Evolutionary conservation across 2,113 vertebrate species (phyloP).

Genomic region (Fukomys damarensis): DNA sequence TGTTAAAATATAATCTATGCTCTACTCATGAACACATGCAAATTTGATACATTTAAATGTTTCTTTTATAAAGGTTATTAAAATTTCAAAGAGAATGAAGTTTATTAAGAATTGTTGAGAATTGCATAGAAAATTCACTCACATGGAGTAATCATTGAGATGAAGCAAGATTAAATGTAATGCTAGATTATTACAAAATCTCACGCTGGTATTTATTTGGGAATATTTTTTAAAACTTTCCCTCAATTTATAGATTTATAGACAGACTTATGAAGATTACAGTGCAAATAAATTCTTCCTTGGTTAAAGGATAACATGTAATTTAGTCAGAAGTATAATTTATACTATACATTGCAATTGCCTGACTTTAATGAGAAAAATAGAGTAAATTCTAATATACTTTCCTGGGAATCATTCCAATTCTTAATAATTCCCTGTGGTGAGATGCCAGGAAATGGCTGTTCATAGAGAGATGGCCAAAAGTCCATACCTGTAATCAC

Average conservation of each 20-base stretch:
- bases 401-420: constrained; percentile 79
- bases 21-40: not conserved
- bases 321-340: constrained; percentile 78
- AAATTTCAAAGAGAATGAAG: constrained; percentile 64
- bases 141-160: not conserved
- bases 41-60: not conserved
- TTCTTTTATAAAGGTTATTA: constrained; percentile 36
- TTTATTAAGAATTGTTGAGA: constrained; percentile 23
- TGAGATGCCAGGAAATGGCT: constrained; percentile 76
- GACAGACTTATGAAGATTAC: constrained; percentile 68
- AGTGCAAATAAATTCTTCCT: constrained; percentile 75
- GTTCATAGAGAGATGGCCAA: constrained; percentile 47
- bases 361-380: constrained; percentile 81
- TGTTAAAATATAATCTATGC: not conserved
- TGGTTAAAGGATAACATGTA: constrained; percentile 81
- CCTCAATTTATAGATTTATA: constrained; percentile 76
- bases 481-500: constrained; percentile 44
- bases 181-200: constrained; percentile 33
- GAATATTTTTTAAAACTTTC: constrained; percentile 60
- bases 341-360: constrained; percentile 73
- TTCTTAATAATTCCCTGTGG: constrained; percentile 41
- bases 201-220: constrained; percentile 55
- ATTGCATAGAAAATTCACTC: constrained; percentile 61
- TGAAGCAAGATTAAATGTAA: constrained; percentile 40
- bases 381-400: constrained; percentile 78